phyloP scores from a whole-genome alignment of 2,113 vertebrate species.

The Dryoscopus gambensis region DNA sequence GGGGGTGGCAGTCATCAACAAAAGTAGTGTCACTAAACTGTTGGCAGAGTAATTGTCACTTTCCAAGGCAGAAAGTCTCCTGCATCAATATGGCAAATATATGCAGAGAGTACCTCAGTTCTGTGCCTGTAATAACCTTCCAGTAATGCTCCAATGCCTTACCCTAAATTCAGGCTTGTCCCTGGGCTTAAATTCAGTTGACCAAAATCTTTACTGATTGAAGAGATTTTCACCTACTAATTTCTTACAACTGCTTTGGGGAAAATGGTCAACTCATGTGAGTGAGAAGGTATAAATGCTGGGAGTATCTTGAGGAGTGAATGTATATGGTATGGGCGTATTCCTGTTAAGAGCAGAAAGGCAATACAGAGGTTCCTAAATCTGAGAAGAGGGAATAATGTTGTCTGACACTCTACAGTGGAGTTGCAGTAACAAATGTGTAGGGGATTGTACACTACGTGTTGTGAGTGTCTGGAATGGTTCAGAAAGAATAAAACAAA shows the following conservation, averaged over 20 bases:
- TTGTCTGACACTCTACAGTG: not conserved
- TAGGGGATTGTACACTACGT: not conserved
- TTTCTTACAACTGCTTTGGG: not conserved
- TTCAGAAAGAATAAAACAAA: not conserved
- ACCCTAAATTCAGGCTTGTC: not conserved
- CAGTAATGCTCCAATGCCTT: not conserved
- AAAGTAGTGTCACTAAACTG: not conserved
- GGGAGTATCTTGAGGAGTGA: not conserved
- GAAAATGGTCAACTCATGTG: fast-evolving
- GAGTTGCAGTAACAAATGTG: not conserved
- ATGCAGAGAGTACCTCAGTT: not conserved
- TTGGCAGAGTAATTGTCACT: not conserved
- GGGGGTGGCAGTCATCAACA: not conserved
- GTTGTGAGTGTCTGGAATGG: not conserved
- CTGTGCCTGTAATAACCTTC: not conserved
- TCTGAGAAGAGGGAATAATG: not conserved
- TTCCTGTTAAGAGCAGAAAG: not conserved
- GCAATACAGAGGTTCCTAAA: not conserved
- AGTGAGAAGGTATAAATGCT: not conserved
- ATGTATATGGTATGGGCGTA: not conserved
- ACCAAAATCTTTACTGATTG: not conserved
- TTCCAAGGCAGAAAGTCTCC: not conserved
- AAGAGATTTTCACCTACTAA: not conserved
- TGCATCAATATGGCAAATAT: not conserved
- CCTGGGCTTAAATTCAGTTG: not conserved